These are phyloP conservation scores for Columba livia DNA, from an alignment of 2,113 vertebrate species.

Conservation along the genomic window DNA sequence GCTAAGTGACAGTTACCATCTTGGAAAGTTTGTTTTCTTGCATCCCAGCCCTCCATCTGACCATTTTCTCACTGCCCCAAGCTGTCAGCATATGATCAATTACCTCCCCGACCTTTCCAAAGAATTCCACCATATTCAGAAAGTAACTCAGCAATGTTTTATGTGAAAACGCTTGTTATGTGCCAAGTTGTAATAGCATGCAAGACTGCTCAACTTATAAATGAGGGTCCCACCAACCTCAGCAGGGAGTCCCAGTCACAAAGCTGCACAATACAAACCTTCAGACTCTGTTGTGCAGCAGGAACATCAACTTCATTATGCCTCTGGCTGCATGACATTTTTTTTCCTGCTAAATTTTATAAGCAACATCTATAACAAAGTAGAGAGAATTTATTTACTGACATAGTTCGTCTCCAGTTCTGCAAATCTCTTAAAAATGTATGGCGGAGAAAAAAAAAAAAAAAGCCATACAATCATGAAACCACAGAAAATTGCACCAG, in stretches of 20 bases:
- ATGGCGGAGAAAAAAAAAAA: neutral
- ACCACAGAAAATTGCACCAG: neutral
- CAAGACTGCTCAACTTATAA: neutral
- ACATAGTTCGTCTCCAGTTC: neutral
- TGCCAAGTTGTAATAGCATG: neutral
- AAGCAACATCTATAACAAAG: neutral
- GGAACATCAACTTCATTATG: neutral
- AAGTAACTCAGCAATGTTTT: slow-evolving; percentile 29
- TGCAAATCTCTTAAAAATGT: neutral
- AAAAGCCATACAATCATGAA: neutral
- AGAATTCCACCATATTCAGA: slow-evolving; percentile 35
- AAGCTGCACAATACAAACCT: neutral
- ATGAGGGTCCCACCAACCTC: neutral
- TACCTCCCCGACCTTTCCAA: slow-evolving; percentile 27
- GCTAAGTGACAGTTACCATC: slow-evolving; percentile 43
- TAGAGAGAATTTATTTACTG: neutral
- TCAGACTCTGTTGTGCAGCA: neutral
- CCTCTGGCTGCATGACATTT: neutral
- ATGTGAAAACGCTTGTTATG: slow-evolving; percentile 29
- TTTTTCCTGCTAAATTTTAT: neutral
- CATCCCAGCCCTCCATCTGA: slow-evolving; percentile 16
- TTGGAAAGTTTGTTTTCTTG: slow-evolving; percentile 52
- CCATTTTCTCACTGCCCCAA: slow-evolving; percentile 29
- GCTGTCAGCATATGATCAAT: slow-evolving; percentile 66
- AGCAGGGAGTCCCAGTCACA: neutral